These are phyloP conservation scores for Motacilla alba DNA, from an alignment of 2,113 vertebrate species.

Conservation along the genomic window DNA sequence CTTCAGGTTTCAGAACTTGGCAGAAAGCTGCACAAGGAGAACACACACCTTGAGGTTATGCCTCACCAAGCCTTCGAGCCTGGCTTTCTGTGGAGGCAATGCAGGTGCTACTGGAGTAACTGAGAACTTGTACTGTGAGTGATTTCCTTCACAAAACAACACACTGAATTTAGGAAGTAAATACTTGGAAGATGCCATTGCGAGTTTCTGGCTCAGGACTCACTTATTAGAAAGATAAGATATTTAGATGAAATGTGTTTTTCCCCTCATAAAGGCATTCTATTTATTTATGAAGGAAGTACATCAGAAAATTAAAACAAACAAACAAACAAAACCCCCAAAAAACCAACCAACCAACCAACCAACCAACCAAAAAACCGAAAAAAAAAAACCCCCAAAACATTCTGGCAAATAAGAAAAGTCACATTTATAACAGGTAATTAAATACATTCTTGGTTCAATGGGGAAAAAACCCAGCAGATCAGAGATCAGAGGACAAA, in stretches of 20 bases:
- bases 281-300: neutral
- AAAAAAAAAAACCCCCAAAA: too few relatives aligned
- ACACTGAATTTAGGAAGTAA: neutral
- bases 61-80: neutral
- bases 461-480: neutral
- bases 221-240: neutral
- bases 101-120: neutral
- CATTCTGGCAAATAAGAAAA: neutral
- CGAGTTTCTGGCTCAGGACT: neutral
- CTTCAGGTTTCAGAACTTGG: neutral
- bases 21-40: neutral
- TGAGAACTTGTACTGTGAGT: neutral
- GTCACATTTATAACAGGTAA: neutral
- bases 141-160: neutral
- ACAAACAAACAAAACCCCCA: neutral
- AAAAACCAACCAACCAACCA: too few relatives aligned
- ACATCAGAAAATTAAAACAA: neutral
- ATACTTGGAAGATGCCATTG: neutral
- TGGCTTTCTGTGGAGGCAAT: neutral
- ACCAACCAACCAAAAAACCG: neutral
- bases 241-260: neutral
- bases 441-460: neutral
- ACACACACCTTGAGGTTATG: rapidly evolving
- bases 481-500: neutral
- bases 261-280: neutral